Conservation (phyloP, 2,888 invertebrate species). For the Trilocha varians region DNA sequence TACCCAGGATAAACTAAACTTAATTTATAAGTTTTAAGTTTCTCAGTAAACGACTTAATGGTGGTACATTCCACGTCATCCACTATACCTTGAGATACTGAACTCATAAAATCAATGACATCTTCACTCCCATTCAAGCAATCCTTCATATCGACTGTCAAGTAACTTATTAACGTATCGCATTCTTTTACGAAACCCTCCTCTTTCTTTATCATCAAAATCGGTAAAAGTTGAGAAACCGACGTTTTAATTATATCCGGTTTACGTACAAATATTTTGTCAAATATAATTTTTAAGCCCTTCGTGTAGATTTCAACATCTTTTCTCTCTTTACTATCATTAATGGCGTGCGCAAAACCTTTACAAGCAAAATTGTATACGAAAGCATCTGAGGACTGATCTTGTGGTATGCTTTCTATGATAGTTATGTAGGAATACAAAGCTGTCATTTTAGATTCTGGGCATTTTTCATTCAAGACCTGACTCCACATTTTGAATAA, state of each 20-base stretch:
- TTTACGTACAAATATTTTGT: constrained; percentile 50
- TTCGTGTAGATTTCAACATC: constrained; percentile 38
- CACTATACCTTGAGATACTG: constrained; percentile 25
- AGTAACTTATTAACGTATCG: constrained; percentile 54
- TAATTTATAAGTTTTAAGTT: constrained; percentile 33
- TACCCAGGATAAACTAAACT: constrained; percentile 50
- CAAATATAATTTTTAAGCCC: constrained; percentile 57
- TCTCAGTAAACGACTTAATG: constrained; percentile 30
- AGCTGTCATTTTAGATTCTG: constrained; percentile 66
- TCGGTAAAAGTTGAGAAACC: constrained; percentile 66
- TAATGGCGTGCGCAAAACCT: constrained; percentile 66
- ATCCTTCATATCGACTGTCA: constrained; percentile 65
- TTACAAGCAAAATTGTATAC: constrained; percentile 72
- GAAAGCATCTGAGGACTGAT: constrained; percentile 60
- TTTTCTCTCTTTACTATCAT: constrained; percentile 33
- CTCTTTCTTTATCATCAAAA: constrained; percentile 59
- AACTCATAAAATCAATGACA: constrained; percentile 37
- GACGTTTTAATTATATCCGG: constrained; percentile 52
- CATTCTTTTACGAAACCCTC: constrained; percentile 38
- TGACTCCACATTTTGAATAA: constrained; percentile 62
- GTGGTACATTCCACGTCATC: constrained; percentile 22
- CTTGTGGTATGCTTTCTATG: constrained; percentile 49
- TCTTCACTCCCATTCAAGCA: constrained; percentile 59
- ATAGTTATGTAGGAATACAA: constrained; percentile 74
- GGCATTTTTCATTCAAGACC: constrained; percentile 52